A percentile compares a stretch with the other conserved stretches of the same genome.
Evolutionary conservation across 2,888 invertebrate species (phyloP).

Genomic region (Tinea pellionella): DNA sequence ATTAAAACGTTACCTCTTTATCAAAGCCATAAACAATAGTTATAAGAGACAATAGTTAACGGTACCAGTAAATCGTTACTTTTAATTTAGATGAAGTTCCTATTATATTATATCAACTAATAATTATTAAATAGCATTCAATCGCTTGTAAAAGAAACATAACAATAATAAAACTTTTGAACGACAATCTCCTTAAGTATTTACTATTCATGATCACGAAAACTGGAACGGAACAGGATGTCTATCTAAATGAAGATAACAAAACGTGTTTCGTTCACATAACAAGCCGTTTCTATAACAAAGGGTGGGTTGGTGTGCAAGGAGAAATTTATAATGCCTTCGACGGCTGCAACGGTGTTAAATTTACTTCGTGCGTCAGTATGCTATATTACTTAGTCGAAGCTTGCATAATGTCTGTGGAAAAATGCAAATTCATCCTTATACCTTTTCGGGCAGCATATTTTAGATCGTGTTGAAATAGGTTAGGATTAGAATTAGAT

Average conservation of each 20-base stretch:
- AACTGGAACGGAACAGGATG: slow-evolving; percentile 26
- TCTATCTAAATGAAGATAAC: slow-evolving; percentile 31
- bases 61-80: too few relatives aligned
- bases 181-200: background rate
- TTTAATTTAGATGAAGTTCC: too few relatives aligned
- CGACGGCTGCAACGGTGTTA: background rate
- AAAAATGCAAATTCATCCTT: too few relatives aligned
- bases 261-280: slow-evolving; percentile 26
- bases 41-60: too few relatives aligned
- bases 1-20: too few relatives aligned
- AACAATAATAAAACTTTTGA: background rate
- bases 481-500: too few relatives aligned
- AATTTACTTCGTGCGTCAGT: background rate
- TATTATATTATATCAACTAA: too few relatives aligned
- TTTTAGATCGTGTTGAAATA: too few relatives aligned
- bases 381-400: background rate
- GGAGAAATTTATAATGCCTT: slow-evolving; percentile 12
- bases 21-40: too few relatives aligned
- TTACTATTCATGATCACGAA: slow-evolving; percentile 20
- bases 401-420: background rate
- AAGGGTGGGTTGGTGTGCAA: slow-evolving; percentile 16
- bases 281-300: slow-evolving; percentile 20
- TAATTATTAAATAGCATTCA: too few relatives aligned
- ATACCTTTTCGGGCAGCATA: too few relatives aligned
- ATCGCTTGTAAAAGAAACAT: too few relatives aligned